Conservation (phyloP, 2,888 invertebrate species). For the Cheilosia pagana region DNA sequence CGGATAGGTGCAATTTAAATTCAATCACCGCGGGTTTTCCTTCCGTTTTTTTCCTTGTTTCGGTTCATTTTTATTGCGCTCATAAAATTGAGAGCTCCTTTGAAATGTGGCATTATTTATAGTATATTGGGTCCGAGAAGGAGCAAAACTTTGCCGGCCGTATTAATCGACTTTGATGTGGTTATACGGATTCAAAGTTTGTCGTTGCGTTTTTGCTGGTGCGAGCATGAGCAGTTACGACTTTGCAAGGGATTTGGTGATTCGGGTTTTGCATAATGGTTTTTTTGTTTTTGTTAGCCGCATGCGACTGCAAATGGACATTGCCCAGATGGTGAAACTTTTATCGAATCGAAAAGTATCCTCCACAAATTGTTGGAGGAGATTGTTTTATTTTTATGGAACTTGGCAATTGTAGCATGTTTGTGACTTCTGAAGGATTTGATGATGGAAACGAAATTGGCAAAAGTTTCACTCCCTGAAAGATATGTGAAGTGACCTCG, state of each 20-base stretch:
- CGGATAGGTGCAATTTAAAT: constrained; percentile 49
- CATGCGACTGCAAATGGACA: too few species aligned
- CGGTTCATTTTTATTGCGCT: constrained; percentile 34
- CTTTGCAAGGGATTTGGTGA: constrained; percentile 4
- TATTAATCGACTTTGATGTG: constrained; percentile 64
- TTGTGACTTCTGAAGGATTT: constrained; percentile 30
- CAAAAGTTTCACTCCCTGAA: too few species aligned
- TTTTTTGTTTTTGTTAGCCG: too few species aligned
- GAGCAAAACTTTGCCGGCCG: constrained; percentile 41
- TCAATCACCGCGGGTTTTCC: constrained; percentile 53
- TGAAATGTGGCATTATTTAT: too few species aligned
- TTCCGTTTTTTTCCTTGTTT: background rate
- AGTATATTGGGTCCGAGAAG: background rate
- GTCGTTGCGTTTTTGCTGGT: constrained; percentile 19
- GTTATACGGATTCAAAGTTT: constrained; percentile 57
- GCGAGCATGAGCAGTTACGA: constrained; percentile 2
- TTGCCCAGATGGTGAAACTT: too few species aligned
- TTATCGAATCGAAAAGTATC: too few species aligned
- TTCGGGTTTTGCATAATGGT: background rate
- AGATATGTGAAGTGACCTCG: too few species aligned
- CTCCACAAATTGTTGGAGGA: too few species aligned
- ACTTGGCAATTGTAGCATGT: background rate
- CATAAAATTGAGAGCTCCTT: constrained; percentile 12
- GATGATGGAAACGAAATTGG: constrained; percentile 18
- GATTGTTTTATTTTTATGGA: background rate